Base-by-base conservation (phyloP, 37 sponge, comb jelly and placozoan species). In the Spongia lamella region DNA sequence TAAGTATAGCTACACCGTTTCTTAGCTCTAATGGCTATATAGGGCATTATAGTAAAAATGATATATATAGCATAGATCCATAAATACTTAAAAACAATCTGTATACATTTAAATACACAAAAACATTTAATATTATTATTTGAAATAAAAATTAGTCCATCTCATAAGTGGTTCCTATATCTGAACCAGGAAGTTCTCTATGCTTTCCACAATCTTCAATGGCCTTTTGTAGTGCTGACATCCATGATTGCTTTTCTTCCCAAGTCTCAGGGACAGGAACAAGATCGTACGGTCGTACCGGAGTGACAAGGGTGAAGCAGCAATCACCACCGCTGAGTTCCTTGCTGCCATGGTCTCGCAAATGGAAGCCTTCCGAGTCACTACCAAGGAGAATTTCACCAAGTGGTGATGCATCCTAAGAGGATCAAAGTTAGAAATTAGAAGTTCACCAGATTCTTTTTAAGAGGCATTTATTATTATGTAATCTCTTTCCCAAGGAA, bases 311-410 rank as follows among this genome's bases (percentile, higher is more conserved):
- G 26, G 80, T 53, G 50, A 89, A 89, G 0, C 81, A 81, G 49
- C 72, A 81, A 33, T 84, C 85, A 19, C 90, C 85, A 29, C 76
- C 85, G 14, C 80, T 77, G 9, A 72, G 40, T 19, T 89, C 90
- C 14, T 70, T 75, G 14, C 85, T 81, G 15, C 76, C 81, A 7
- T 69, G 32, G 43, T 89, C 90, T 24, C 77, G 76, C 22, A 89
- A 81, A 17, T 68, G 68, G 72, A 79, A 89, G 3, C 90, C 90
- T 56, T 89, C 85, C 0, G 77, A 27, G 19, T 70, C 59, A 17
- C 62, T 76, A 1, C 90, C 90, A 50, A 89, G 76, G 1, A 89
- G 24, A 34, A 90, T 90, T 35, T 90, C 91, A 2, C 91, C 91
- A 49, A 90, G 84, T 7, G 91, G 91, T 67, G 80, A 84, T 11